Conservation (phyloP, 2,888 invertebrate genomes). For the Hymenopus coronatus region DNA sequence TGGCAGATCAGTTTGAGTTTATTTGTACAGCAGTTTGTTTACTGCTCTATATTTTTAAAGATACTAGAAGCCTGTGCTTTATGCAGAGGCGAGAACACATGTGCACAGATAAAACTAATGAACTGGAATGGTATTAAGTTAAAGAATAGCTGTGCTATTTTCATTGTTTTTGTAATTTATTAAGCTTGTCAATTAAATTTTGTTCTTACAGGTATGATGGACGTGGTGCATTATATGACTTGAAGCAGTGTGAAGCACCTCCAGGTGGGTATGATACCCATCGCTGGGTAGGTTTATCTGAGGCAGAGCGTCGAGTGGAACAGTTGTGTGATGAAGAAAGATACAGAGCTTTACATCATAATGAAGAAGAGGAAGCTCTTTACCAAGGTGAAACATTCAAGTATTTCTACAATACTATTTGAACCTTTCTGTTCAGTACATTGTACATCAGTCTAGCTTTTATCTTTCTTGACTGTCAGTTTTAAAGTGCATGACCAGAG, state of each 20-base stretch:
- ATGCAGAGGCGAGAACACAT: no score
- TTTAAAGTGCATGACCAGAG: no score
- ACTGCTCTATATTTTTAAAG: no score
- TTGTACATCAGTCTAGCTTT: no score
- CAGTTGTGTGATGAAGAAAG: slow-evolving; percentile 93
- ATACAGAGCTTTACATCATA: slow-evolving; percentile 82
- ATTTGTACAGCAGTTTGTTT: no score
- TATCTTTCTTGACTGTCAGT: no score
- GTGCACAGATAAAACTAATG: no score
- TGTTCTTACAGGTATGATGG: slow-evolving; percentile 80
- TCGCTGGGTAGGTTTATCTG: slow-evolving; percentile 60
- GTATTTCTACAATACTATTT: background rate
- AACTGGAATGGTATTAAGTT: no score
- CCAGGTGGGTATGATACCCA: slow-evolving; percentile 64
- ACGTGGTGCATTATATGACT: slow-evolving; percentile 85
- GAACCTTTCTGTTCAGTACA: no score
- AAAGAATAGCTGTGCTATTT: background rate
- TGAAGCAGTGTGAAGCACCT: slow-evolving; percentile 75
- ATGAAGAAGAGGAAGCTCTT: slow-evolving; percentile 83
- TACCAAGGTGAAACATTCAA: slow-evolving; percentile 69
- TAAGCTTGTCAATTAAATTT: slow-evolving; percentile 23
- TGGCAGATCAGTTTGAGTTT: no score
- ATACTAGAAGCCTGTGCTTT: no score
- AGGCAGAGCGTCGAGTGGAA: slow-evolving; percentile 78
- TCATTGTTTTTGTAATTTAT: slow-evolving; percentile 1